Percentiles rank a stretch among this genome's conserved stretches.
These are phyloP conservation scores for Perodicticus potto DNA, from an alignment of 2,797 vertebrate genomes.

Conservation along the genomic window DNA sequence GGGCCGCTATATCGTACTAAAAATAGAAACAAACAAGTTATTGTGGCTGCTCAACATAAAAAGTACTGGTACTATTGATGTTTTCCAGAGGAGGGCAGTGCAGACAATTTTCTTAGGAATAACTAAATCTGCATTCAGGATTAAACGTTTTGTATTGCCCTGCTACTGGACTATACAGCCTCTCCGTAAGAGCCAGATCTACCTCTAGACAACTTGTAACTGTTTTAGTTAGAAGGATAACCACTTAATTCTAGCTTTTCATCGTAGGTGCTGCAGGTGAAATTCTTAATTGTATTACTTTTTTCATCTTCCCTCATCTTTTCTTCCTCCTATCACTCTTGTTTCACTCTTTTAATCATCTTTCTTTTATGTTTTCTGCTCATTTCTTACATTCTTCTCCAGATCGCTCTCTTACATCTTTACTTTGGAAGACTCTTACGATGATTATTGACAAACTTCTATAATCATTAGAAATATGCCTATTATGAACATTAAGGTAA, in stretches of 20 bases:
- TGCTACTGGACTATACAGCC: neutral
- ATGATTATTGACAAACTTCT: neutral
- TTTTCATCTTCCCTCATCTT: neutral
- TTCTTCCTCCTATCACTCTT: neutral
- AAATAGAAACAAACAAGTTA: slow-evolving; percentile 58
- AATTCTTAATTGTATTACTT: neutral
- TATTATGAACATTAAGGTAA: neutral
- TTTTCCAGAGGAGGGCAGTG: neutral
- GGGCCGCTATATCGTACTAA: slow-evolving; percentile 63
- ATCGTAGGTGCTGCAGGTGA: neutral
- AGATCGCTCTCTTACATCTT: neutral
- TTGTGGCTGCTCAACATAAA: neutral
- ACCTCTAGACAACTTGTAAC: neutral
- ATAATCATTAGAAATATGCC: neutral
- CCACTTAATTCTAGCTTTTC: neutral
- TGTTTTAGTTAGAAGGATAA: neutral
- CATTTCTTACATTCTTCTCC: neutral
- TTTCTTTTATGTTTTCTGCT: neutral
- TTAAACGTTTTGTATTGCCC: neutral
- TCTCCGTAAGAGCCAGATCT: neutral
- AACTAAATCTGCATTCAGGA: neutral
- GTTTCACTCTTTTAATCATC: neutral
- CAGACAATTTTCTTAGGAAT: neutral
- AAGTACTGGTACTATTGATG: neutral
- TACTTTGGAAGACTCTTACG: slow-evolving; percentile 24